Evolutionary conservation across 1,140 invertebrate genomes (phyloP), one percentile per base, ranked within the genome.

Genomic region (Phortica variegata): DNA sequence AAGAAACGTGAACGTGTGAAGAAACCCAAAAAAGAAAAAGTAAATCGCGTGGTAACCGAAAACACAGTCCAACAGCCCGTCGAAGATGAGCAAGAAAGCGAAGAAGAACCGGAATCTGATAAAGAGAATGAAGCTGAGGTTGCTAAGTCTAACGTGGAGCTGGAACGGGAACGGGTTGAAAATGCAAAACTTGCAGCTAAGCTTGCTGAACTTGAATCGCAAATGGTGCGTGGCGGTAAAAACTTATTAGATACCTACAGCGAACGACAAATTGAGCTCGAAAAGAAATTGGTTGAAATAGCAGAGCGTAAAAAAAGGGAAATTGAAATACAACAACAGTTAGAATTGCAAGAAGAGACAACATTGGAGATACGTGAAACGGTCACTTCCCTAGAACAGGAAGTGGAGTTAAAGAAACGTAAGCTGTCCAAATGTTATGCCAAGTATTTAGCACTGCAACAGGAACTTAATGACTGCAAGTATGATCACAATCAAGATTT

Each of bases 231-330:
- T 50, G 94, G 93, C 21, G 81, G 81, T 2, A 92, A 90, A 72
- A 92, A 93, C 74, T 87, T 97, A 38, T 82, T 95, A 16, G 91
- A 95, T 74, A 91, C 93, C 61, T 92, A 93, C 10, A 91, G 91
- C 69, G 87, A 94, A 75, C 90, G 93, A 54, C 88, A 95, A 69
- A 80, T 87, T 54, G 87, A 88, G 43, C 77, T 97, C 19, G 89
- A 95, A 65, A 85, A 88, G 62, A 82, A 88, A 54, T 79, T 85
- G 42, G 78, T 82, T 39, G 90, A 95, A 76, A 88, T 96, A 47
- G 85, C 88, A 1, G 91, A 94, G 69, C 82, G 91, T 65, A 93
- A 91, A 77, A 80, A 79, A 68, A 65, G 81, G 37, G 88, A 91
- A 77, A 79, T 88, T 43, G 90, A 95, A 77, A 92, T 95, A 80